A percentile compares a stretch with the other conserved stretches of the same genome.
Evolutionary conservation across 2,113 vertebrate species (phyloP).

Genomic region (Nothocercus nigrocapillus): DNA sequence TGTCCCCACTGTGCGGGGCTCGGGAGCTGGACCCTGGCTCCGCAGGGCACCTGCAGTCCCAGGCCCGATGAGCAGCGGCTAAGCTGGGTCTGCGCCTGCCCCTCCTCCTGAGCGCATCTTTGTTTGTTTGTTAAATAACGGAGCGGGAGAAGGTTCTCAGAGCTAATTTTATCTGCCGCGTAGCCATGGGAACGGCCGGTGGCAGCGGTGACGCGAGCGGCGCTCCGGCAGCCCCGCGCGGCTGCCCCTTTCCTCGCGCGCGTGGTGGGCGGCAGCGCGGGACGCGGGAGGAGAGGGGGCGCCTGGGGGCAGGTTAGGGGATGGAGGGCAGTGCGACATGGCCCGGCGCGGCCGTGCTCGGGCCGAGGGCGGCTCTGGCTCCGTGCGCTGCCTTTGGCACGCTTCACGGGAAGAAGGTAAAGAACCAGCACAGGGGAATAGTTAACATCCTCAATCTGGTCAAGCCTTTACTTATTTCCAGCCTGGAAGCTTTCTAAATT

Average conservation of each 20-base stretch:
- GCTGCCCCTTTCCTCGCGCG: no score
- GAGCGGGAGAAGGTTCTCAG: slow-evolving; percentile 13
- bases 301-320: not conserved
- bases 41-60: rapidly evolving
- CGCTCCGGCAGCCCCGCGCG: no score
- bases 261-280: no score
- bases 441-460: not conserved
- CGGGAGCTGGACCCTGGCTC: not conserved
- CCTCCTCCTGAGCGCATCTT: not conserved
- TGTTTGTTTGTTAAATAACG: slow-evolving; percentile 62
- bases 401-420: not conserved
- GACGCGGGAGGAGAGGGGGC: no score
- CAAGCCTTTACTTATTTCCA: not conserved
- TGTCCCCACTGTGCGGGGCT: not conserved
- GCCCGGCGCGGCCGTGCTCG: rapidly evolving
- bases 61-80: not conserved
- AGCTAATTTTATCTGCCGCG: not conserved
- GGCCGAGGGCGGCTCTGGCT: not conserved
- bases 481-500: not conserved
- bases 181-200: slow-evolving; percentile 39
- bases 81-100: slow-evolving; percentile 17
- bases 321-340: not conserved
- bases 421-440: not conserved
- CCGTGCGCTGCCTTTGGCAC: not conserved
- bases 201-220: not conserved